phyloP scores from a whole-genome alignment of 1,140 invertebrate genomes.

The Potamilus streckersoni region DNA sequence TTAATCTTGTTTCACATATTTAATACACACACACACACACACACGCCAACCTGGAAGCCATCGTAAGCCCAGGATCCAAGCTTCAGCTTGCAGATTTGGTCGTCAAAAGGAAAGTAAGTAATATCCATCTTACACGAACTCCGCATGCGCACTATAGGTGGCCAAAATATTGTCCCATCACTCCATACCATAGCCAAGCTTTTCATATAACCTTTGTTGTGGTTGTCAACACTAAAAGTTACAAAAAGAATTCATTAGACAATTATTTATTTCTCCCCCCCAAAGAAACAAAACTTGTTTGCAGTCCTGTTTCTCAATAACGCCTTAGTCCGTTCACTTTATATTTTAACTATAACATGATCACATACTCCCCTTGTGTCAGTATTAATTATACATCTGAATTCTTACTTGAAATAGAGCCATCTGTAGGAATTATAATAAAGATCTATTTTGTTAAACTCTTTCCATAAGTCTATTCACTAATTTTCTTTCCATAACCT shows the following conservation, averaged over 20 bases:
- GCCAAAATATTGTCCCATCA: constrained; percentile 73
- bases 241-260: constrained; percentile 2
- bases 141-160: constrained; percentile 72
- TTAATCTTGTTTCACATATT: too few species aligned
- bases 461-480: too few species aligned
- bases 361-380: not conserved
- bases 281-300: not conserved
- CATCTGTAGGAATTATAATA: not conserved
- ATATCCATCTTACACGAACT: constrained; percentile 93
- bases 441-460: not conserved
- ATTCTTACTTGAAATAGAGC: not conserved
- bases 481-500: too few species aligned
- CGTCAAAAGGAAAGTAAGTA: constrained; percentile 99
- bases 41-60: constrained; percentile 70
- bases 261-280: too few species aligned
- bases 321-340: too few species aligned
- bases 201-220: constrained; percentile 71
- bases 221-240: constrained; percentile 71
- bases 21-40: not conserved
- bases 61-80: constrained; percentile 73
- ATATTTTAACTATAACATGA: not conserved
- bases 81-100: constrained; percentile 96
- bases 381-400: not conserved
- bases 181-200: constrained; percentile 68
- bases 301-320: too few species aligned